These are phyloP conservation scores for Eidolon dupreanum DNA, from an alignment of 2,797 vertebrate species.

Conservation along the genomic window DNA sequence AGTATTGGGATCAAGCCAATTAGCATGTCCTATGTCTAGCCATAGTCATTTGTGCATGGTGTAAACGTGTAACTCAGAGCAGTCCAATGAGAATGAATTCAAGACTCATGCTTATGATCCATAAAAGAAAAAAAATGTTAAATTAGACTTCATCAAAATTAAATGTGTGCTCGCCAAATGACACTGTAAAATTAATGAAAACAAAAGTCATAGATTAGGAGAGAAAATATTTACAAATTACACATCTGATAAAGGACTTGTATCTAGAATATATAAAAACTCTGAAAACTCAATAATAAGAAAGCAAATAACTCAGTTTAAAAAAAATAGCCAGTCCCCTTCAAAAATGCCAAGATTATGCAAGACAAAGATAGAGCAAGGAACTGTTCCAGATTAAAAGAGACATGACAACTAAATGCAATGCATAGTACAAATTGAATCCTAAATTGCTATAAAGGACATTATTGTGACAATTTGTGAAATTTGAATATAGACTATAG, in stretches of 20 bases:
- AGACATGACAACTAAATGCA: neutral
- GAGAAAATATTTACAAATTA: neutral
- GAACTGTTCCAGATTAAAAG: neutral
- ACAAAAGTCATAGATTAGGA: neutral
- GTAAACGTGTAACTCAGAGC: neutral
- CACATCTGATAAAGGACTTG: neutral
- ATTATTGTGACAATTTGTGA: neutral
- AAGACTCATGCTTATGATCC: neutral
- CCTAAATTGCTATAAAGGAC: neutral
- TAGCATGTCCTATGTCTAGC: neutral
- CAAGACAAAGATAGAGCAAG: neutral
- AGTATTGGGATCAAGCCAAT: neutral
- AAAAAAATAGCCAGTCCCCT: neutral
- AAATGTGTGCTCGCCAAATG: neutral
- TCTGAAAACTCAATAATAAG: neutral
- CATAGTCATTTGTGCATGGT: neutral
- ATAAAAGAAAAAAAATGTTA: neutral
- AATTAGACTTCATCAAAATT: neutral
- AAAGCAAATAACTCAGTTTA: neutral
- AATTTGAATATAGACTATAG: neutral
- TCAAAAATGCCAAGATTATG: neutral
- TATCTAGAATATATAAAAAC: neutral
- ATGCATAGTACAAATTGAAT: too few relatives aligned
- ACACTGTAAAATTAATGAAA: neutral
- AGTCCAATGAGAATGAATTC: neutral